Conservation (phyloP, 2,888 invertebrate genomes). For the Perdita meconis region DNA sequence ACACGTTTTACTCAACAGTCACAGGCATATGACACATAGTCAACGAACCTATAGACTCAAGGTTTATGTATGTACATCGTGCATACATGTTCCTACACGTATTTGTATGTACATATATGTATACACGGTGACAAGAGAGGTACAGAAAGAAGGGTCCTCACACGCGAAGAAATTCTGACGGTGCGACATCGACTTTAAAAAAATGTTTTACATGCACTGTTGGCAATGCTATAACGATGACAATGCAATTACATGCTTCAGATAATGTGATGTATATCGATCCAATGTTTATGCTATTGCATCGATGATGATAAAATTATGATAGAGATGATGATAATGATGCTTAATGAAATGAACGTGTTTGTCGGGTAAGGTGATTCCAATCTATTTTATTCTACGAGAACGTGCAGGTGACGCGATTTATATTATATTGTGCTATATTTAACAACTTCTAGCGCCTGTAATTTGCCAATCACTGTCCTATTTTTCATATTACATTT, state of each 20-base stretch:
- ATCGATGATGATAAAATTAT: conserved; percentile 61
- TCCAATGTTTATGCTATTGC: conserved; percentile 54
- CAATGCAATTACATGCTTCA: conserved; percentile 55
- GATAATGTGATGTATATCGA: conserved; percentile 61
- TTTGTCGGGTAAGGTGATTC: conserved; percentile 77
- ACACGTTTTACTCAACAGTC: background rate
- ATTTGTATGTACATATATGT: conserved; percentile 14
- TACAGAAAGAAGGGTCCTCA: conserved; percentile 35
- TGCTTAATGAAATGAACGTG: conserved; percentile 68
- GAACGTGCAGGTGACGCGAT: conserved; percentile 32
- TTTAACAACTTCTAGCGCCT: conserved; percentile 50
- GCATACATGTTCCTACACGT: background rate
- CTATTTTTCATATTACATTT: conserved; percentile 30
- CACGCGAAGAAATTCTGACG: conserved; percentile 60
- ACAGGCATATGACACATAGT: background rate
- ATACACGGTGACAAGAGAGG: conserved; percentile 39
- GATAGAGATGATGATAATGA: conserved; percentile 61
- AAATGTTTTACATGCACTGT: conserved; percentile 43
- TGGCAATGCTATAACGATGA: conserved; percentile 61
- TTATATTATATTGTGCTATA: conserved; percentile 35
- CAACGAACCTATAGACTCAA: background rate
- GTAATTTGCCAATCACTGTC: conserved; percentile 38
- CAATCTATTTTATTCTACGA: conserved; percentile 57
- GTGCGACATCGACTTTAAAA: conserved; percentile 45
- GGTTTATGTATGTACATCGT: conserved; percentile 11